Evolutionary conservation across 2,797 vertebrate genomes (phyloP).

Genomic region (Yasuhikotakia modesta): DNA sequence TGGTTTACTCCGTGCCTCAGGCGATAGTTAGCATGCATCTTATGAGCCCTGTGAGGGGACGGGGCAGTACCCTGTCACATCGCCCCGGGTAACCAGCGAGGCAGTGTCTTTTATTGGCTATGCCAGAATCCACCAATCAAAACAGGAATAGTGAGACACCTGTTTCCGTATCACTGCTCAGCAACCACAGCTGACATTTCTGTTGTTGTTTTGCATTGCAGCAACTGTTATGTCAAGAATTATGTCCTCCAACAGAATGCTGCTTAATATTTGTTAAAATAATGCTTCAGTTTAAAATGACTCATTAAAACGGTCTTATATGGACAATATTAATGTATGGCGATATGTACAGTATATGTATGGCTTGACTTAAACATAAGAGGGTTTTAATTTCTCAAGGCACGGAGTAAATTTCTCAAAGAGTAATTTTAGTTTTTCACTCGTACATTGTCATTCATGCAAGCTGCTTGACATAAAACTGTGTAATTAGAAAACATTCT

Average conservation of each 20-base stretch:
- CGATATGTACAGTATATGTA: too few relatives aligned
- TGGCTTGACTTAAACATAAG: too few relatives aligned
- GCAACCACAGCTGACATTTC: neutral
- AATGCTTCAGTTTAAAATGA: too few relatives aligned
- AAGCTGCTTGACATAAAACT: too few relatives aligned
- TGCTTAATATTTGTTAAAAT: too few relatives aligned
- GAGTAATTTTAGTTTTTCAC: too few relatives aligned
- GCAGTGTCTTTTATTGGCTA: neutral
- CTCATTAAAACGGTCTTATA: too few relatives aligned
- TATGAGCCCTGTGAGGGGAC: neutral
- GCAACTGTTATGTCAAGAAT: neutral
- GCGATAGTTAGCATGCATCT: neutral
- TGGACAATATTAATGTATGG: too few relatives aligned
- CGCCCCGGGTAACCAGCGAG: neutral
- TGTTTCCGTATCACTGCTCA: neutral
- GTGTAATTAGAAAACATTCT: too few relatives aligned
- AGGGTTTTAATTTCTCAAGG: too few relatives aligned
- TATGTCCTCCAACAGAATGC: neutral
- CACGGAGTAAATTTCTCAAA: too few relatives aligned
- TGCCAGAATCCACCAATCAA: neutral
- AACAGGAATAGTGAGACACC: neutral
- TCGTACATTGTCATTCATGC: too few relatives aligned
- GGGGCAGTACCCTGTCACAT: neutral
- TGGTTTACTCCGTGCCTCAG: neutral
- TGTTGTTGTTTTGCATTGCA: neutral